Evolutionary conservation across 2,888 invertebrate genomes (phyloP), one percentile per base, ranked within the genome.

Genomic region (Punctoribates punctum): DNA sequence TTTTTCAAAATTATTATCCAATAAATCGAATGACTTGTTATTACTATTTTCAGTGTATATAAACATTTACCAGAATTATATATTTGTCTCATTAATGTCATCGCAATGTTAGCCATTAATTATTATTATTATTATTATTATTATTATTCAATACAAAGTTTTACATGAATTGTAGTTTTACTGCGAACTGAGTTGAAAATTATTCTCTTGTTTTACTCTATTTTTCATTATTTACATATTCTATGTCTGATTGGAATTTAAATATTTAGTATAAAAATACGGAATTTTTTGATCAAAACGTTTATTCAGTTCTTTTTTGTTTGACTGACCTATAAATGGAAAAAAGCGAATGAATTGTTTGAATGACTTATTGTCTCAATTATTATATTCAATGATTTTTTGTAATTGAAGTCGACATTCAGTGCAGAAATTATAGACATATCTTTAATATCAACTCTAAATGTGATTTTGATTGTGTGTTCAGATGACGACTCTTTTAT

Each of bases 381-480:
- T 29, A 65, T 42, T 29, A 34, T 11, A 34, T 25, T 27, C 0
- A 34, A 15, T 67, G 34, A 27, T 29, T 17, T 17, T 42, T 17
- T 20, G 25, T 72, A 72, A 48, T 72, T 23, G 6, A 72, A 72
- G 20, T 8, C 9, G 70, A 70, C 70, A 70, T 70, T 8, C 29
- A 62, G 29, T 29, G 62, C 29, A 29, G 27, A 62, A 15, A 62
- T 23, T 70, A 42, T 70, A 70, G 70, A 70, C 70, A 70, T 70
- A 70, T 70, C 70, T 70, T 13, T 20, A 42, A 42, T 70, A 42
- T 70, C 38, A 70, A 70, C 46, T 34, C 38, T 70, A 23, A 70
- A 42, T 70, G 70, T 70, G 70, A 70, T 70, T 70, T 70, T 70
- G 70, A 70, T 70, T 70, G 70, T 70, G 42, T 70, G 70, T 70